Percentiles rank a stretch among this genome's conserved stretches.
Evolutionary conservation across 2,888 invertebrate species (phyloP).

Genomic region (Drosophila paracracens): DNA sequence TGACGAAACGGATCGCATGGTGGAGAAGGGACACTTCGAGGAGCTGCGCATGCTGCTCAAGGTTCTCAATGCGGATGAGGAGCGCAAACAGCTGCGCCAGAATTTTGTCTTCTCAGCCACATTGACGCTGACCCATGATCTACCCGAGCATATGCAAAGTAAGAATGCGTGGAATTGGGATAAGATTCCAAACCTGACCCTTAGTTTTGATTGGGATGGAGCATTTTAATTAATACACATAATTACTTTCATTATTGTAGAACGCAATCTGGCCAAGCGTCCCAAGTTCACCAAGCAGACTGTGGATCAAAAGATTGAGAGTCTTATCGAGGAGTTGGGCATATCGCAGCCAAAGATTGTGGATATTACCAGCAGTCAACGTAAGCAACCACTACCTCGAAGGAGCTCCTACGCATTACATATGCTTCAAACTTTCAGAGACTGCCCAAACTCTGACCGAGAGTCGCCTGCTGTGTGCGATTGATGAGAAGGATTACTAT

Average conservation of each 20-base stretch:
- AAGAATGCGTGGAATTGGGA: conserved; percentile 64
- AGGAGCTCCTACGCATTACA: not conserved
- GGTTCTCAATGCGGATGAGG: conserved; percentile 90
- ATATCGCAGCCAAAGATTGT: conserved; percentile 96
- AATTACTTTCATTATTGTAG: conserved; percentile 47
- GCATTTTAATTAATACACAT: not conserved
- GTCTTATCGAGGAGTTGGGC: conserved; percentile 92
- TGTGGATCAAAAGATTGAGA: conserved; percentile 90
- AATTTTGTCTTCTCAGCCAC: conserved; percentile 99
- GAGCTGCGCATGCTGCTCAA: conserved; percentile 94
- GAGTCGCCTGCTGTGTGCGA: conserved; percentile 91
- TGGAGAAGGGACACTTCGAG: conserved; percentile 97
- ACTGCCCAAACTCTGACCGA: conserved; percentile 94
- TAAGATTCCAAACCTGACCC: not conserved
- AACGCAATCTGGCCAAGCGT: conserved; percentile 80
- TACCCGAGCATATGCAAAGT: conserved; percentile 90
- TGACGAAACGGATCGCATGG: conserved; percentile 99
- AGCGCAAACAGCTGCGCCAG: conserved; percentile 89
- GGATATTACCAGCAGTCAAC: conserved; percentile 92
- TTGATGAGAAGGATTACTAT: conserved; percentile 95
- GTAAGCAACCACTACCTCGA: conserved; percentile 83
- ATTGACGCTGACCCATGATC: conserved; percentile 94
- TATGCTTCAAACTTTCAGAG: conserved; percentile 85
- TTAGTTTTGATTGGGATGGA: not conserved
- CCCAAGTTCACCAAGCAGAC: conserved; percentile 88